Percentiles rank a stretch among this genome's conserved stretches.
phyloP scores from a whole-genome alignment of 1,140 invertebrate genomes.

The Euwallacea similis region DNA sequence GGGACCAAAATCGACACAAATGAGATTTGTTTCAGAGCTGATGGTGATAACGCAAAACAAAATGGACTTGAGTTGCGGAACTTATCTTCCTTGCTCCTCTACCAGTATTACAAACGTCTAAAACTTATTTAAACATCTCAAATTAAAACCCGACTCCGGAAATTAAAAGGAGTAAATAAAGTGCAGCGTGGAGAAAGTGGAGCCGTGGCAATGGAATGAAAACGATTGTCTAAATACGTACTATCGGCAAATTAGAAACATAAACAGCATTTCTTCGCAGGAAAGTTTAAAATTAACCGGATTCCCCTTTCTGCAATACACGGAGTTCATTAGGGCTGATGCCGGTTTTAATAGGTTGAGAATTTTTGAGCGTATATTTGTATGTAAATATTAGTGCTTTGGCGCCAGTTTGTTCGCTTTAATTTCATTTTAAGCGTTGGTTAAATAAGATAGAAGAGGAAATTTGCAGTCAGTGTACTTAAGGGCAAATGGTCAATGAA shows the following conservation, averaged over 20 bases:
- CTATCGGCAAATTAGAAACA: slow-evolving; percentile 34
- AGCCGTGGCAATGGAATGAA: slow-evolving; percentile 30
- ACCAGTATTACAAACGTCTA: no score
- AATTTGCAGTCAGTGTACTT: no score
- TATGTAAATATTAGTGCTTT: slow-evolving; percentile 15
- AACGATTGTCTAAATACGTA: slow-evolving; percentile 37
- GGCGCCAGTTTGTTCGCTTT: background rate
- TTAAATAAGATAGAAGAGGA: no score
- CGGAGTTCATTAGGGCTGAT: slow-evolving; percentile 32
- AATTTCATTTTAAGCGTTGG: background rate
- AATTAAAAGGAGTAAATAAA: slow-evolving; percentile 32
- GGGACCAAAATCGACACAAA: background rate
- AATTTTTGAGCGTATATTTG: slow-evolving; percentile 20
- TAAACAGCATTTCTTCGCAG: slow-evolving; percentile 36
- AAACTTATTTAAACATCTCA: slow-evolving; percentile 2
- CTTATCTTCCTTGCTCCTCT: background rate
- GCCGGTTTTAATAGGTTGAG: slow-evolving; percentile 22
- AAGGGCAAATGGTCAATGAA: no score
- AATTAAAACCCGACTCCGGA: slow-evolving; percentile 25
- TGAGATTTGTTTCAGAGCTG: background rate
- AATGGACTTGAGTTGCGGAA: background rate
- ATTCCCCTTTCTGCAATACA: slow-evolving; percentile 27
- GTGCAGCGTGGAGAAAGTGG: slow-evolving; percentile 15
- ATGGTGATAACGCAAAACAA: background rate
- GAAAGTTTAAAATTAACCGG: slow-evolving; percentile 36